A percentile compares a stretch with the other conserved stretches of the same genome.
These are phyloP conservation scores for Copidosoma floridanum DNA, from an alignment of 1,140 invertebrate genomes.

Conservation along the genomic window DNA sequence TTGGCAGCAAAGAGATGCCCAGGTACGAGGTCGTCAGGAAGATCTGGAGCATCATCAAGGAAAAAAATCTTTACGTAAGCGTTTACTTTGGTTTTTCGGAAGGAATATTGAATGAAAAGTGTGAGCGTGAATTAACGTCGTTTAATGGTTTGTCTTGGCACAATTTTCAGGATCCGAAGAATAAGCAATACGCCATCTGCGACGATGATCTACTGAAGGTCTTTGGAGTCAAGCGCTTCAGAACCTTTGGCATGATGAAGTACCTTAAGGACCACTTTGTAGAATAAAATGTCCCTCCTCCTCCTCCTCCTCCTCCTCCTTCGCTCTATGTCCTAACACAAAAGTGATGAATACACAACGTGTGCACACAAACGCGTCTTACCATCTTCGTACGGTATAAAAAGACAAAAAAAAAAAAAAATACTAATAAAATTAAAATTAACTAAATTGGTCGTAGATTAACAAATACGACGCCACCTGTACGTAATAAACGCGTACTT, in stretches of 20 bases:
- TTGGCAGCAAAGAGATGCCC: constrained; percentile 82
- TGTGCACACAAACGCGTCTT: not conserved
- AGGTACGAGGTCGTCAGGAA: constrained; percentile 91
- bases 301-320: too few relatives aligned
- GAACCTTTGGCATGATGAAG: constrained; percentile 94
- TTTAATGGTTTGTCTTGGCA: constrained; percentile 4
- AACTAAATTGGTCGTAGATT: too few relatives aligned
- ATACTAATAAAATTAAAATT: too few relatives aligned
- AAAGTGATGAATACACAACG: constrained; percentile 20
- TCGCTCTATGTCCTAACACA: constrained; percentile 36
- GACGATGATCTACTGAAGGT: constrained; percentile 87
- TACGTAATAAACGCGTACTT: too few relatives aligned
- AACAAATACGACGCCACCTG: too few relatives aligned
- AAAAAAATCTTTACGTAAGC: constrained; percentile 80
- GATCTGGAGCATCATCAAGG: constrained; percentile 90
- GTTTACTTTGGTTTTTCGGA: not conserved
- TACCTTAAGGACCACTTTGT: constrained; percentile 89
- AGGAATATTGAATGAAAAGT: not conserved
- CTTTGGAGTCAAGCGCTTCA: constrained; percentile 85
- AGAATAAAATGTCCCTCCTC: constrained; percentile 58
- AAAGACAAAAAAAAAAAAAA: too few relatives aligned
- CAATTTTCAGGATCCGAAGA: constrained; percentile 80
- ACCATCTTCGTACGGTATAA: not conserved
- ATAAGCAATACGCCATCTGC: constrained; percentile 91
- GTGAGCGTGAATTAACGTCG: not conserved